Conservation (phyloP, 1,140 invertebrate species). For the Drosophila cardini region DNA sequence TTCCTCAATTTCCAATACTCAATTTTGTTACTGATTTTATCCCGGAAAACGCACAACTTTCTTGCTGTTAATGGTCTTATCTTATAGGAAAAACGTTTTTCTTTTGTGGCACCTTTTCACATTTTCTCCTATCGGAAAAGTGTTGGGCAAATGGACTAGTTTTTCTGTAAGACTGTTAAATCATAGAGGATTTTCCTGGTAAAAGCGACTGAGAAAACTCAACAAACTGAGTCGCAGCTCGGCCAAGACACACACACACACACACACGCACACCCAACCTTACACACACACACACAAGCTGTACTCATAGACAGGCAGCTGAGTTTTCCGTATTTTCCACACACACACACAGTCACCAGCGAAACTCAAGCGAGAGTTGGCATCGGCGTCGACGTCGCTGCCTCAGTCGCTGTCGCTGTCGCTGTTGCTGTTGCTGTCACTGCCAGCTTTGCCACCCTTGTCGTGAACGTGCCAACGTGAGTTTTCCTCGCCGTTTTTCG, state of each 20-base stretch:
- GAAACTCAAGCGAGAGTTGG: conserved; percentile 5
- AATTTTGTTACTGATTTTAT: too few species aligned
- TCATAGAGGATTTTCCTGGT: conserved; percentile 7
- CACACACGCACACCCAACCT: background rate
- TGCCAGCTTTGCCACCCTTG: conserved; percentile 36
- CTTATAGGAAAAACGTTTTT: background rate
- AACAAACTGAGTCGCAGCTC: conserved; percentile 13
- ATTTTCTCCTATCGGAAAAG: background rate
- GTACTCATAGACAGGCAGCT: conserved; percentile 27
- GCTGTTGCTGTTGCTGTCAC: background rate
- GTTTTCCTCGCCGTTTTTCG: conserved; percentile 36
- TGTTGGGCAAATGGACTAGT: background rate
- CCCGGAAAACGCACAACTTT: background rate
- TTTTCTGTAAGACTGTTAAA: background rate
- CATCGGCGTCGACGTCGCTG: background rate
- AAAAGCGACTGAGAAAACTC: conserved; percentile 30
- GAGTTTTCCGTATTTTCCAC: conserved; percentile 51
- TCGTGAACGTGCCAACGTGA: conserved; percentile 25
- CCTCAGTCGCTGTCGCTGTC: background rate
- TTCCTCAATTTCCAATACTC: background rate
- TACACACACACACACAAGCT: conserved; percentile 1
- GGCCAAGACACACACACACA: conserved; percentile 10
- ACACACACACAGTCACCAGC: background rate
- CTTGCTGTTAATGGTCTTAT: background rate
- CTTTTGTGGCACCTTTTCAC: background rate